These are phyloP conservation scores for Aphyosemion australe DNA, from an alignment of 2,113 vertebrate genomes.

Conservation along the genomic window DNA sequence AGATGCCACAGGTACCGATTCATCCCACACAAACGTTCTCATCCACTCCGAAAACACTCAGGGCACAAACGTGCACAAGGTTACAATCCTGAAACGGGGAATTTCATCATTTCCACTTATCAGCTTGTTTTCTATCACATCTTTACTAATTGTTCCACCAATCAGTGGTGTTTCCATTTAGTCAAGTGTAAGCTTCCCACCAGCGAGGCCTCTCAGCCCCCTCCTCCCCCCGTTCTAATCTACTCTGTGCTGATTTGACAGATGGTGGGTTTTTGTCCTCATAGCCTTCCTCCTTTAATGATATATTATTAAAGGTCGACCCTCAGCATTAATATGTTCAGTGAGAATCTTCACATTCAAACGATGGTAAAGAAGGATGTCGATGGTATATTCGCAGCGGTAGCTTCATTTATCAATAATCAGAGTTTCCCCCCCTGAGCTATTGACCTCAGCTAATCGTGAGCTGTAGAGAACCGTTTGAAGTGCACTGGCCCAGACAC, in stretches of 20 bases:
- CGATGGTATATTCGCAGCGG: slow-evolving; percentile 32
- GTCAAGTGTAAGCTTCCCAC: slow-evolving; percentile 50
- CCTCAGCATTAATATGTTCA: slow-evolving; percentile 7
- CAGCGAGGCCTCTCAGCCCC: slow-evolving; percentile 45
- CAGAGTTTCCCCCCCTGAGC: slow-evolving; percentile 35
- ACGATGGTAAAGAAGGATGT: background rate
- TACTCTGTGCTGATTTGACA: slow-evolving; percentile 73
- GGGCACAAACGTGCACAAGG: too few relatives aligned
- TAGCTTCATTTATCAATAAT: slow-evolving; percentile 32
- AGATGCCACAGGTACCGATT: slow-evolving; percentile 75
- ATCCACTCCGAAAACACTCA: background rate
- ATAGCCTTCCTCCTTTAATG: slow-evolving; percentile 39
- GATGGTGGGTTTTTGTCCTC: slow-evolving; percentile 63
- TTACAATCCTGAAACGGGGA: too few relatives aligned
- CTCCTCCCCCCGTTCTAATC: slow-evolving; percentile 67
- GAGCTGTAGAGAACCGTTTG: slow-evolving; percentile 61
- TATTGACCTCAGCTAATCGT: slow-evolving; percentile 75
- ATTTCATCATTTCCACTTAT: too few relatives aligned
- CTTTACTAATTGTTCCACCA: slow-evolving; percentile 19
- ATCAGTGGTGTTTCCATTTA: slow-evolving; percentile 57
- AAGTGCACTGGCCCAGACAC: slow-evolving; percentile 58
- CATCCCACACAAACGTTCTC: background rate
- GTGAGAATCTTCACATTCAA: background rate
- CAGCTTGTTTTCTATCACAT: slow-evolving; percentile 3
- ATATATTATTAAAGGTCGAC: slow-evolving; percentile 11